Base-by-base conservation (phyloP, 1,140 invertebrate genomes). In the Aphidius gifuensis region DNA sequence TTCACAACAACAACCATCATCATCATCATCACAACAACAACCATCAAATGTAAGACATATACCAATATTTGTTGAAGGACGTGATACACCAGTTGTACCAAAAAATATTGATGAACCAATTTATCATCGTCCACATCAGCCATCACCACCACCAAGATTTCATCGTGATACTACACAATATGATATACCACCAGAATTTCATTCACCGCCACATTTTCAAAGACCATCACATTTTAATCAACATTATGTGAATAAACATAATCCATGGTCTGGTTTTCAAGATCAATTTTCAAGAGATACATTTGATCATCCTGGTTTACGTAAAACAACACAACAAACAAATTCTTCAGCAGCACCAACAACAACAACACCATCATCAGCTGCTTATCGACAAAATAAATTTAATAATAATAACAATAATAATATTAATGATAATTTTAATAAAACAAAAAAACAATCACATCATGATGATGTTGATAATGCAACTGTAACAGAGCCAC, bases 51-150 rank as follows among this genome's bases (percentile, higher is more conserved):
- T 93, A 11, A 84, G 92, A 66, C 90, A 92, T 71, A 94, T 95
- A 74, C 92, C 92, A 4, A 94, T 94, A 47, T 91, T 92, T 66
- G 90, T 94, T 0, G 92, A 94, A 77, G 91, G 91, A 23, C 80
- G 91, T 45, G 88, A 91, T 68, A 85, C 88, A 66, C 89, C 89
- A 2, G 85, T 92, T 4, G 81, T 90, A 23, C 85, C 88, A 50
- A 87, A 83, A 58, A 80, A 82, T 59, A 68, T 78, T 50, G 72
- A 75, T 5, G 51, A 58, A 42, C 53, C 67, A 32, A 45, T 64
- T 16, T 32, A 32, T 32, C 23, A 32, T 32, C 84, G 11, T 50
- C 61, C 21, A 49, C 48, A 44, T 23, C n/a, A 77, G 78, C 61
- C 75, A 77, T 11, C 74, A 66, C 54, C 64, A 66, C 54, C 64